Evolutionary conservation across 2,797 vertebrate genomes (phyloP).

Genomic region (Paguma larvata): DNA sequence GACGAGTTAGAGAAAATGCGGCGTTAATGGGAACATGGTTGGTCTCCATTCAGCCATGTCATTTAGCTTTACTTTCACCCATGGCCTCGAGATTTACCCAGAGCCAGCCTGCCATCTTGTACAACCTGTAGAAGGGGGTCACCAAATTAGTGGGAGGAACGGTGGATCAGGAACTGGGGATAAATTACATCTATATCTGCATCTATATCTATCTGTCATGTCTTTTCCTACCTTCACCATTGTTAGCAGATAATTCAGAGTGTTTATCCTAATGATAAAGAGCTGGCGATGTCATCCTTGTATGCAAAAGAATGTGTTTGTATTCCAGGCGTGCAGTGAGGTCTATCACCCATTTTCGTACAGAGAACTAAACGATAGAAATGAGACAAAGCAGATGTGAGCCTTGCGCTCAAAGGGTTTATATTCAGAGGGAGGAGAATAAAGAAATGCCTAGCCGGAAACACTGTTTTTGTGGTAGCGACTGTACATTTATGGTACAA

Average conservation of each 20-base stretch:
- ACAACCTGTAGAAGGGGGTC: background rate
- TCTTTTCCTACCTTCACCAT: background rate
- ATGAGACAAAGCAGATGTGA: background rate
- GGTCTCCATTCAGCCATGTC: background rate
- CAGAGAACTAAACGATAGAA: background rate
- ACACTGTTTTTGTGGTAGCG: background rate
- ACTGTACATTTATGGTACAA: background rate
- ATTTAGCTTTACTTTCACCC: background rate
- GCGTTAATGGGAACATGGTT: background rate
- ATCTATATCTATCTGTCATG: too few species aligned
- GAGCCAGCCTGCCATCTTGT: background rate
- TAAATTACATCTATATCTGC: too few species aligned
- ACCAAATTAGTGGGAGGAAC: background rate
- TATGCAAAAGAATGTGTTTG: background rate
- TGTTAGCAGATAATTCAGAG: conserved; percentile 1
- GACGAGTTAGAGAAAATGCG: background rate
- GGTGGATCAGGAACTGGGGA: background rate
- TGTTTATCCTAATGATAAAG: background rate
- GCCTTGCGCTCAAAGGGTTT: background rate
- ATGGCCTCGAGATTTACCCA: background rate
- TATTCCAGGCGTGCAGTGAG: background rate
- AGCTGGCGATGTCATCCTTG: background rate
- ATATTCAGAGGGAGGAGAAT: background rate
- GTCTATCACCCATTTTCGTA: background rate
- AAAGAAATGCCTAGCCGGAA: background rate